A percentile compares a stretch with the other conserved stretches of the same genome.
Evolutionary conservation across 2,113 vertebrate genomes (phyloP).

Genomic region (Sapajus apella): DNA sequence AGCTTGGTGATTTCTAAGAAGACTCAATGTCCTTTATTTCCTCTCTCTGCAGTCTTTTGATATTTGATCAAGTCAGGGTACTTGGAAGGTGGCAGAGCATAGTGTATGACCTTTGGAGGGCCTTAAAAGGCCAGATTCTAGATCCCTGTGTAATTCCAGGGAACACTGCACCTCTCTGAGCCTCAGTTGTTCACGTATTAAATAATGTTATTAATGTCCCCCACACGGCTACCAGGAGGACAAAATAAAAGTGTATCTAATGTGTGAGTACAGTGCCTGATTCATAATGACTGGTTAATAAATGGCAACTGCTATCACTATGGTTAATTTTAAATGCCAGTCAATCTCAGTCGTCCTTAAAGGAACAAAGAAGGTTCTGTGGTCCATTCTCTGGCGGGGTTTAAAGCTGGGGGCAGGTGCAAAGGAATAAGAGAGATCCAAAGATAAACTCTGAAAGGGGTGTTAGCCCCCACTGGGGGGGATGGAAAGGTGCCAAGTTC

Average conservation of each 20-base stretch:
- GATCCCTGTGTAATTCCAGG: background rate
- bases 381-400: background rate
- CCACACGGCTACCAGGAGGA: fast-evolving
- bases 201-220: background rate
- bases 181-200: background rate
- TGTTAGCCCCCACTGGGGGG: background rate
- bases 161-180: background rate
- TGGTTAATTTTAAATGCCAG: conserved; percentile 35
- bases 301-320: background rate
- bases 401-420: background rate
- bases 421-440: background rate
- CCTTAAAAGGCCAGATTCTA: background rate
- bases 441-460: background rate
- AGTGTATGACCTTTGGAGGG: background rate
- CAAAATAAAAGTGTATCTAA: background rate
- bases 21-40: background rate
- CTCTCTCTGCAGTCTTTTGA: background rate
- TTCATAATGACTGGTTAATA: conserved; percentile 35
- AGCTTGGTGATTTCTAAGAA: background rate
- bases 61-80: background rate
- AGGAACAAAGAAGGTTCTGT: conserved; percentile 37
- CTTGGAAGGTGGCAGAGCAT: background rate
- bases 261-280: background rate
- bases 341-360: background rate
- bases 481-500: background rate